A percentile compares a stretch with the other conserved stretches of the same genome.
Evolutionary conservation across 2,888 invertebrate species (phyloP).

Genomic region (Diogma glabrata): DNA sequence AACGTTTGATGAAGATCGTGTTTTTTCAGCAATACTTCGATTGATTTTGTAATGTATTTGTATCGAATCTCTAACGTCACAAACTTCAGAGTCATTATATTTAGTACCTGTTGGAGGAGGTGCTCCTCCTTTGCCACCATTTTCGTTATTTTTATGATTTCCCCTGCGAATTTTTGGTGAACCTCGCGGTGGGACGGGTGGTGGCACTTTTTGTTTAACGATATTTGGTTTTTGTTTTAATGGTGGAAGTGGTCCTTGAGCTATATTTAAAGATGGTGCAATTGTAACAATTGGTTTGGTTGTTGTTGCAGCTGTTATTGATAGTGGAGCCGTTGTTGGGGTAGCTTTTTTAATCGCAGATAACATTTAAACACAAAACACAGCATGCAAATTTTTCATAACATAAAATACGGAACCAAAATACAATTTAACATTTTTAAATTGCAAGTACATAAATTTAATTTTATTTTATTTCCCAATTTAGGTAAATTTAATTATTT

Average conservation of each 20-base stretch:
- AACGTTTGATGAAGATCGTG: conserved; percentile 34
- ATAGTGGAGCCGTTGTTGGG: conserved; percentile 42
- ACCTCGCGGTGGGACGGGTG: conserved; percentile 79
- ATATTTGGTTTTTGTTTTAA: conserved; percentile 57
- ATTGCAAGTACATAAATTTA: too few species aligned
- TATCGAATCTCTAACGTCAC: background rate
- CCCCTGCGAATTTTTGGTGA: conserved; percentile 55
- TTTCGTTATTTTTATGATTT: conserved; percentile 7
- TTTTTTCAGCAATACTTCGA: conserved; percentile 26
- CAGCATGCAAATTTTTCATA: too few species aligned
- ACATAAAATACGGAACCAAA: too few species aligned
- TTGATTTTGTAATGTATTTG: conserved; percentile 13
- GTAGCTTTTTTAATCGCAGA: too few species aligned
- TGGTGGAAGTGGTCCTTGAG: conserved; percentile 49
- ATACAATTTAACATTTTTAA: too few species aligned
- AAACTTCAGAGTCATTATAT: background rate
- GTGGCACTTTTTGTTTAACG: conserved; percentile 65
- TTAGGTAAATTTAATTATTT: background rate
- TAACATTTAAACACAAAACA: too few species aligned
- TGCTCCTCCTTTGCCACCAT: conserved; percentile 13
- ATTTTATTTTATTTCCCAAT: too few species aligned
- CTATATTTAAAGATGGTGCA: conserved; percentile 32
- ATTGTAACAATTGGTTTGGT: conserved; percentile 37
- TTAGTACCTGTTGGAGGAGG: conserved; percentile 18
- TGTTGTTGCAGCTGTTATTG: conserved; percentile 43